phyloP scores from a whole-genome alignment of 1,140 invertebrate genomes.

The Hermetia illucens region DNA sequence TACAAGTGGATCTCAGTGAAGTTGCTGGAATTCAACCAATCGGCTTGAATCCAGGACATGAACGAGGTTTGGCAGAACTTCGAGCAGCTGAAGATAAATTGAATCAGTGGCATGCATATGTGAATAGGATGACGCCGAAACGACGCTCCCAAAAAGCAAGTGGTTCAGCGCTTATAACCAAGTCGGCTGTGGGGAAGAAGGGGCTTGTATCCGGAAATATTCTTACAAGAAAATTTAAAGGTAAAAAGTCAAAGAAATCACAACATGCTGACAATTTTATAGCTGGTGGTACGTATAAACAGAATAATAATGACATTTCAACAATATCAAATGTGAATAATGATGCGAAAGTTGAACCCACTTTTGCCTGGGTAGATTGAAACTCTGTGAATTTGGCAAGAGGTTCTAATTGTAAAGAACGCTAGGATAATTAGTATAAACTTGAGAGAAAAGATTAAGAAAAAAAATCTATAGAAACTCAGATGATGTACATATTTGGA shows the following conservation, averaged over 20 bases:
- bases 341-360: background rate
- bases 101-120: conserved; percentile 22
- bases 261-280: background rate
- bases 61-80: conserved; percentile 32
- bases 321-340: background rate
- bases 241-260: background rate
- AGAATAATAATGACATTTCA: background rate
- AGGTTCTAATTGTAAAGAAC: no score
- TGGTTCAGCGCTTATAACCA: background rate
- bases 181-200: background rate
- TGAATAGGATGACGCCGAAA: background rate
- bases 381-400: no score
- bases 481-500: no score
- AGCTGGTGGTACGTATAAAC: background rate
- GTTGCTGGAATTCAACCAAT: conserved; percentile 34
- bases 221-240: background rate
- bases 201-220: background rate
- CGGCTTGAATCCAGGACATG: conserved; percentile 41
- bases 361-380: background rate
- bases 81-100: conserved; percentile 23
- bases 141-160: background rate
- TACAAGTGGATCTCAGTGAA: conserved; percentile 31
- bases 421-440: no score
- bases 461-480: no score
- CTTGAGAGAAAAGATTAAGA: no score